These are phyloP conservation scores for Drosophila limbata DNA, from an alignment of 2,888 invertebrate species.

Conservation along the genomic window DNA sequence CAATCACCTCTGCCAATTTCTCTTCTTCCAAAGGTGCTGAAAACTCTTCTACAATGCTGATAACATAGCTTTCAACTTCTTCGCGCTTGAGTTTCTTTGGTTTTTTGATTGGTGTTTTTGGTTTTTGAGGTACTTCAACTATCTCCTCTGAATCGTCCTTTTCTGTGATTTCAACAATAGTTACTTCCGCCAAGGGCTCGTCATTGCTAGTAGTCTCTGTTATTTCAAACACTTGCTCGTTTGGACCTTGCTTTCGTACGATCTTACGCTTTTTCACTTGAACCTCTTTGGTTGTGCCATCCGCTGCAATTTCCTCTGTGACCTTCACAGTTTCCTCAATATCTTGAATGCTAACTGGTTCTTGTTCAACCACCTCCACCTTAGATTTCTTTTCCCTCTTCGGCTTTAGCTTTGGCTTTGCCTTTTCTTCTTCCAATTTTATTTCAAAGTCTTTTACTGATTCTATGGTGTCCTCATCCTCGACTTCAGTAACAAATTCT, in stretches of 20 bases:
- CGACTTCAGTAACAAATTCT: slow-evolving; percentile 10
- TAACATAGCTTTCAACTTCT: slow-evolving; percentile 69
- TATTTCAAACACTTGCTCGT: slow-evolving; percentile 85
- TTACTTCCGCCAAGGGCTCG: slow-evolving; percentile 83
- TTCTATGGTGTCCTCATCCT: slow-evolving; percentile 14
- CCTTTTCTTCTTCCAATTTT: slow-evolving; percentile 57
- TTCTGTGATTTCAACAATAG: slow-evolving; percentile 64
- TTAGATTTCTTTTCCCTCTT: slow-evolving; percentile 79
- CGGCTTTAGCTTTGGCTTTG: slow-evolving; percentile 15
- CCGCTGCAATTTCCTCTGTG: slow-evolving; percentile 69
- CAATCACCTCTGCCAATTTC: not conserved
- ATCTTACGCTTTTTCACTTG: slow-evolving; percentile 85
- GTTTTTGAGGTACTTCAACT: slow-evolving; percentile 23
- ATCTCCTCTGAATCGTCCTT: slow-evolving; percentile 46
- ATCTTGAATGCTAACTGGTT: slow-evolving; percentile 57
- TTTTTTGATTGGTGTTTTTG: slow-evolving; percentile 57
- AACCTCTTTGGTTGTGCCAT: slow-evolving; percentile 83
- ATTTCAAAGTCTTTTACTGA: slow-evolving; percentile 56
- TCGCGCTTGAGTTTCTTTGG: slow-evolving; percentile 63
- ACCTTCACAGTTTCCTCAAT: slow-evolving; percentile 74
- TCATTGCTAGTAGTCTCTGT: slow-evolving; percentile 84
- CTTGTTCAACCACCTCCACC: slow-evolving; percentile 84
- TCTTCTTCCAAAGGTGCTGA: slow-evolving; percentile 1
- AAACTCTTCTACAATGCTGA: slow-evolving; percentile 68
- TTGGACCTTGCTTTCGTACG: slow-evolving; percentile 84